Evolutionary conservation across 1,140 invertebrate species (phyloP).

Genomic region (Hyphantria cunea): DNA sequence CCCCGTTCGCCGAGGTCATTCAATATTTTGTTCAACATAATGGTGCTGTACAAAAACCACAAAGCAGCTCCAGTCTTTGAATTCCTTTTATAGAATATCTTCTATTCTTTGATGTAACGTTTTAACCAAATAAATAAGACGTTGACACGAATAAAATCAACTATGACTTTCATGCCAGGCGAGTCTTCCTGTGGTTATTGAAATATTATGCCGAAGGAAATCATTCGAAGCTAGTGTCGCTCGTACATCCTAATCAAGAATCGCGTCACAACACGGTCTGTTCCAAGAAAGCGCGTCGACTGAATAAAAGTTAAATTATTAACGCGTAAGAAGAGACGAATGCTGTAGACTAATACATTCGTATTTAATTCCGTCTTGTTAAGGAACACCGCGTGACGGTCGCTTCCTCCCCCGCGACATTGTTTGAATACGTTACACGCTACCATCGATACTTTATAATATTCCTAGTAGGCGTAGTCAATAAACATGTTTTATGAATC

Average conservation of each 20-base stretch:
- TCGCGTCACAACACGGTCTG: slow-evolving; percentile 54
- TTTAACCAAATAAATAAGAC: slow-evolving; percentile 53
- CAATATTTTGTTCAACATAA: slow-evolving; percentile 51
- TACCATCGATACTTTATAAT: slow-evolving; percentile 31
- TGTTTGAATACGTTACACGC: slow-evolving; percentile 56
- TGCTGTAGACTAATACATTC: slow-evolving; percentile 54
- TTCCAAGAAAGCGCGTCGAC: slow-evolving; percentile 62
- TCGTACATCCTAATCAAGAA: slow-evolving; percentile 62
- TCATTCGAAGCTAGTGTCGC: slow-evolving; percentile 41
- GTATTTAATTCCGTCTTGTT: slow-evolving; percentile 76
- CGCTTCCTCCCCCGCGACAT: slow-evolving; percentile 64
- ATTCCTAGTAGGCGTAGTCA: slow-evolving; percentile 22
- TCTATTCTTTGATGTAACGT: slow-evolving; percentile 55
- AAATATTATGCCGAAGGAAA: slow-evolving; percentile 46
- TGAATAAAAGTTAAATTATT: slow-evolving; percentile 72
- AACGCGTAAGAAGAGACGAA: slow-evolving; percentile 60
- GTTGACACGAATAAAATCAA: slow-evolving; percentile 39
- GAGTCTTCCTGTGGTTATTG: slow-evolving; percentile 48
- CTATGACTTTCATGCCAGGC: slow-evolving; percentile 38
- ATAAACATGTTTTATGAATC: slow-evolving; percentile 17
- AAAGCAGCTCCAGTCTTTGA: slow-evolving; percentile 50
- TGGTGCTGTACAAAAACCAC: slow-evolving; percentile 43
- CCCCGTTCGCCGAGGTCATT: slow-evolving; percentile 56
- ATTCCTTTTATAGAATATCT: slow-evolving; percentile 50
- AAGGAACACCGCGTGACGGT: slow-evolving; percentile 58